These are phyloP conservation scores for Rhamphomyia laevipes DNA, from an alignment of 2,888 invertebrate genomes.

Conservation along the genomic window DNA sequence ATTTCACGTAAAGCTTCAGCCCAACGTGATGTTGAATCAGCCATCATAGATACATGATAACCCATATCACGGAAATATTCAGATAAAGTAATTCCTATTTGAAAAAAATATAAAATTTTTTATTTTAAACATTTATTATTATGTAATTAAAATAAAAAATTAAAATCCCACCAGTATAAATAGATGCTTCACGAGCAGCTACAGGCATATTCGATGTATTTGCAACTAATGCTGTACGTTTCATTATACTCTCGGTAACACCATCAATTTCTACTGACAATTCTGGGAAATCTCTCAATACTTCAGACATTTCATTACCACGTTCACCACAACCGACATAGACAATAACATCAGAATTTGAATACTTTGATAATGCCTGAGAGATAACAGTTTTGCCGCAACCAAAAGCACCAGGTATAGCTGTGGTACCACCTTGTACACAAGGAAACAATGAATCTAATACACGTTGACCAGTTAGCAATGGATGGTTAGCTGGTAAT, in stretches of 20 bases:
- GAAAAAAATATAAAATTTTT: slow-evolving; percentile 1
- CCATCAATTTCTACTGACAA: slow-evolving; percentile 96
- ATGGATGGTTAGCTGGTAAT: slow-evolving; percentile 94
- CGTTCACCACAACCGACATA: slow-evolving; percentile 99
- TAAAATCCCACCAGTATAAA: slow-evolving; percentile 73
- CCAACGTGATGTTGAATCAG: slow-evolving; percentile 99
- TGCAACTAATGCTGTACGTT: slow-evolving; percentile 96
- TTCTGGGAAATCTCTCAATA: slow-evolving; percentile 97
- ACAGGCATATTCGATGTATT: slow-evolving; percentile 99
- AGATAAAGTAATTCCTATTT: slow-evolving; percentile 84
- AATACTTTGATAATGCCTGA: slow-evolving; percentile 97
- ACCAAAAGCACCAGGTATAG: slow-evolving; percentile 99
- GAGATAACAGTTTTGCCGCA: slow-evolving; percentile 99
- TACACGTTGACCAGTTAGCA: slow-evolving; percentile 96
- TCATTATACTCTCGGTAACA: slow-evolving; percentile 97
- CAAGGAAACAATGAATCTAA: slow-evolving; percentile 98
- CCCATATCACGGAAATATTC: slow-evolving; percentile 99
- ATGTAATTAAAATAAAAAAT: not conserved
- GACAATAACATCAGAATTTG: slow-evolving; percentile 98
- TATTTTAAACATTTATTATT: not conserved
- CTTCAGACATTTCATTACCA: slow-evolving; percentile 99
- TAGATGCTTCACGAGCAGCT: slow-evolving; percentile 98
- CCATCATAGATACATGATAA: slow-evolving; percentile 99
- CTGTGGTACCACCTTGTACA: slow-evolving; percentile 97
- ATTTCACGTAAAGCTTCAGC: slow-evolving; percentile 99